These are phyloP conservation scores for Dermochelys coriacea DNA, from an alignment of 2,797 vertebrate species.

Conservation along the genomic window DNA sequence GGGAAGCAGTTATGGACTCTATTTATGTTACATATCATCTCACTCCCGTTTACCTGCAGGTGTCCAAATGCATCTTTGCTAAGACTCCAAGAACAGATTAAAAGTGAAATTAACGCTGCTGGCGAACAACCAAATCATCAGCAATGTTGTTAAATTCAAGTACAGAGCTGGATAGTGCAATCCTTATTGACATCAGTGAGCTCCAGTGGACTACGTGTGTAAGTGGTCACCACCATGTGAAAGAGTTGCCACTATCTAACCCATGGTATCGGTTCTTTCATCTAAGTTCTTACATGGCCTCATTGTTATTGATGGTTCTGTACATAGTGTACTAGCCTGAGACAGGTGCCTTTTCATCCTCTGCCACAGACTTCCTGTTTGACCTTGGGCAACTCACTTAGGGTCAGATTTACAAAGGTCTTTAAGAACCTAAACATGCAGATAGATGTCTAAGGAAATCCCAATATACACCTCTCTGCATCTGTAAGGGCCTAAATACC, in stretches of 20 bases:
- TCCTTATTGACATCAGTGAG: not conserved
- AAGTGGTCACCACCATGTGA: too few relatives aligned
- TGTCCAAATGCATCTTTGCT: not conserved
- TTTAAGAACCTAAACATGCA: not conserved
- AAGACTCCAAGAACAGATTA: too few relatives aligned
- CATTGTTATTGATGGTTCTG: too few relatives aligned
- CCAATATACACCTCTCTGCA: too few relatives aligned
- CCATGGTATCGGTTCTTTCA: too few relatives aligned
- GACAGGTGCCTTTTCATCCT: not conserved
- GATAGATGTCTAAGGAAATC: not conserved
- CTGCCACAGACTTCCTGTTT: not conserved
- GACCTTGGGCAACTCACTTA: not conserved
- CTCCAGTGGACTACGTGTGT: too few relatives aligned
- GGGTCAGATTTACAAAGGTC: too few relatives aligned
- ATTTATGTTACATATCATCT: not conserved
- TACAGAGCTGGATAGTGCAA: not conserved
- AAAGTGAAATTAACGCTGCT: too few relatives aligned
- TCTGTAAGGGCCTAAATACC: not conserved
- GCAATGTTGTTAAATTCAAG: fast-evolving
- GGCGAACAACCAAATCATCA: not conserved
- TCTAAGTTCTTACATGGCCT: too few relatives aligned
- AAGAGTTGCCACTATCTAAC: too few relatives aligned
- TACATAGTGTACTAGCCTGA: too few relatives aligned
- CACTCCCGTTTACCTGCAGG: not conserved
- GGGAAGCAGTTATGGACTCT: fast-evolving